phyloP scores from a whole-genome alignment of 1,140 invertebrate species.

The Oryzaephilus surinamensis region DNA sequence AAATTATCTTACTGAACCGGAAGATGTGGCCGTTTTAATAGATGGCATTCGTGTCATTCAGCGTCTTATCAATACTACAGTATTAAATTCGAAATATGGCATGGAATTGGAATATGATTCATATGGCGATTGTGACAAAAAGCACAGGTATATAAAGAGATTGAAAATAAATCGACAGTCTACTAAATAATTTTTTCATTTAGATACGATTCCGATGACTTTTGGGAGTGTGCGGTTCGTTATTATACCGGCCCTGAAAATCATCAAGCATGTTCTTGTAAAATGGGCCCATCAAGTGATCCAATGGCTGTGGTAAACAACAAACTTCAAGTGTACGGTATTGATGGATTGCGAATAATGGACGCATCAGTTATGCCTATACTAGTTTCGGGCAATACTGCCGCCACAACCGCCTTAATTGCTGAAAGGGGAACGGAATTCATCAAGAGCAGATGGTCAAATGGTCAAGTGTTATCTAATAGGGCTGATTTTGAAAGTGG shows the following conservation, averaged over 20 bases:
- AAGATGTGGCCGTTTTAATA: constrained; percentile 61
- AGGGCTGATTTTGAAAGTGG: constrained; percentile 4
- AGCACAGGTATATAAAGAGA: constrained; percentile 36
- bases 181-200: too few species aligned
- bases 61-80: constrained; percentile 54
- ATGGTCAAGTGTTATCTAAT: neutral
- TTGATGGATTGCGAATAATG: constrained; percentile 58
- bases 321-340: constrained; percentile 56
- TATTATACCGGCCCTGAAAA: constrained; percentile 70
- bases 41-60: constrained; percentile 53
- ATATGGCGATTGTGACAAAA: constrained; percentile 27
- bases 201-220: constrained; percentile 64
- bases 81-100: constrained; percentile 59
- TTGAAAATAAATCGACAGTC: neutral
- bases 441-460: constrained; percentile 55
- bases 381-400: constrained; percentile 67
- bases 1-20: constrained; percentile 66
- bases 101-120: constrained; percentile 42
- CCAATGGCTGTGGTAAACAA: constrained; percentile 59
- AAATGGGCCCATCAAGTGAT: constrained; percentile 63
- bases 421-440: constrained; percentile 71
- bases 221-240: constrained; percentile 69
- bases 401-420: constrained; percentile 74
- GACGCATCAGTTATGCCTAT: constrained; percentile 72
- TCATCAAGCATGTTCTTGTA: constrained; percentile 74